A percentile compares a stretch with the other conserved stretches of the same genome.
Evolutionary conservation across 2,113 vertebrate species (phyloP).

Genomic region (Apaloderma vittatum): DNA sequence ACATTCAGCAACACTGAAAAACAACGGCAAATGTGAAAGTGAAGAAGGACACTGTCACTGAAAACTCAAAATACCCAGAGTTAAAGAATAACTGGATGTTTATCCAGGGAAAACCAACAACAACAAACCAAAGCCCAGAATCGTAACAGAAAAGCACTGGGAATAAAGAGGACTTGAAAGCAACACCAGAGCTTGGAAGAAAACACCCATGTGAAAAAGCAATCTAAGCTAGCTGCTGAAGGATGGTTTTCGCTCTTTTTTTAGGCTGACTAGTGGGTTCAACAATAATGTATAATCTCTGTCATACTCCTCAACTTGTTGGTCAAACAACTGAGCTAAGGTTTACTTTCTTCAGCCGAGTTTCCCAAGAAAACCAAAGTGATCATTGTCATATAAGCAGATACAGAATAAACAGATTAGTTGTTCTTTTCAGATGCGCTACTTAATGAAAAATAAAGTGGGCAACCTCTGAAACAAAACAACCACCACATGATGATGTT

Average conservation of each 20-base stretch:
- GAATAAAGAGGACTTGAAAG: background rate
- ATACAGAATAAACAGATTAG: background rate
- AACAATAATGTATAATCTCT: background rate
- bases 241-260: background rate
- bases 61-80: background rate
- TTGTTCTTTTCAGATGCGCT: background rate
- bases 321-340: background rate
- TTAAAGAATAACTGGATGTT: background rate
- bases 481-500: background rate
- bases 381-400: background rate
- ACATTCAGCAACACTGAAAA: background rate
- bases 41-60: background rate
- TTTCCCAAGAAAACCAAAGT: background rate
- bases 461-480: background rate
- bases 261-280: background rate
- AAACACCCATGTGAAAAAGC: background rate
- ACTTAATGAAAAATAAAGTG: background rate
- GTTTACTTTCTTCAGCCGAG: background rate
- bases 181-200: background rate
- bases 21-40: background rate
- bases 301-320: background rate
- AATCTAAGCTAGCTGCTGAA: fast-evolving
- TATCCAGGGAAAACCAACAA: background rate
- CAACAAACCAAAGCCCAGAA: background rate
- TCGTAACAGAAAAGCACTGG: background rate